A percentile compares a stretch with the other conserved stretches of the same genome.
phyloP scores from a whole-genome alignment of 2,888 invertebrate genomes.

The Archips crataeganus region DNA sequence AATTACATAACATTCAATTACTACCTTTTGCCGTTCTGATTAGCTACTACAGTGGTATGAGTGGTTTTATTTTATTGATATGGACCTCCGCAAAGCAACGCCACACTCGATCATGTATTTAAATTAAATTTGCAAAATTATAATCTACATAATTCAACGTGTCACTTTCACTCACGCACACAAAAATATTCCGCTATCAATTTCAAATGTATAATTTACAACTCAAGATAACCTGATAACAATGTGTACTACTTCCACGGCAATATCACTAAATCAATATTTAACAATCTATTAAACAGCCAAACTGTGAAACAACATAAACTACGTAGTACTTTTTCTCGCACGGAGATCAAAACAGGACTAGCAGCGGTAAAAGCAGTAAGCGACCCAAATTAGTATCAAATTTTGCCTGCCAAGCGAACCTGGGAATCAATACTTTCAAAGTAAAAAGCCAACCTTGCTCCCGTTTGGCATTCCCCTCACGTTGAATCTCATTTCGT shows the following conservation, averaged over 20 bases:
- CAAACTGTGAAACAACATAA: neutral
- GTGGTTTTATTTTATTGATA: too few species aligned
- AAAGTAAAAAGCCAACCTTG: slow-evolving; percentile 18
- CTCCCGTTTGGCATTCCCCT: slow-evolving; percentile 19
- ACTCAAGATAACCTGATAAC: neutral
- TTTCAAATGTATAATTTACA: slow-evolving; percentile 1
- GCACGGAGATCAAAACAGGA: neutral
- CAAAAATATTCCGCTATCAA: neutral
- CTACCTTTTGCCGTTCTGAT: too few species aligned
- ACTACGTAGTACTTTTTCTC: neutral
- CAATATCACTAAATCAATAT: neutral
- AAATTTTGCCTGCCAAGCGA: slow-evolving; percentile 12
- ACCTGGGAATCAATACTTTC: slow-evolving; percentile 18
- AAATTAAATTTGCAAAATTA: neutral
- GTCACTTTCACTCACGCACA: neutral
- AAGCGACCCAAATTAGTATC: slow-evolving; percentile 22
- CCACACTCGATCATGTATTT: too few species aligned
- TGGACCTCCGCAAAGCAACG: too few species aligned
- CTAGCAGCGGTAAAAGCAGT: neutral
- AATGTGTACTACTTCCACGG: neutral
- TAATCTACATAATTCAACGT: neutral
- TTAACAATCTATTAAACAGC: neutral
- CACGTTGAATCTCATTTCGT: slow-evolving; percentile 21
- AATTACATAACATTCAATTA: too few species aligned
- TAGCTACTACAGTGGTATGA: too few species aligned